Conservation (phyloP, 92 coral and sea anemone species). For the Montipora capitata region DNA sequence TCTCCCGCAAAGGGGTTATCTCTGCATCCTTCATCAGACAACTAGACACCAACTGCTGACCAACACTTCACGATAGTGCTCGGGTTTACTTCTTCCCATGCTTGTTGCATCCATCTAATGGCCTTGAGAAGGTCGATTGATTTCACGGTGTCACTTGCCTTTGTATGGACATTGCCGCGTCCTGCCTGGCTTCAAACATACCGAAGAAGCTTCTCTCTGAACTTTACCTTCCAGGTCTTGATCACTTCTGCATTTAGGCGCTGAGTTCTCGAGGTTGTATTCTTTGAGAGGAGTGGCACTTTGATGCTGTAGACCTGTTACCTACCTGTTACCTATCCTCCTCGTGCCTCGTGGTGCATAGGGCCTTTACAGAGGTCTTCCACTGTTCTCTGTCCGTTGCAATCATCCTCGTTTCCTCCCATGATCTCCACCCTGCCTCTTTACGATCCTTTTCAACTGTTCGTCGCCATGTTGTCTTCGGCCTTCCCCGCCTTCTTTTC, state of each 20-base stretch:
- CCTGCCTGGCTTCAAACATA: slow-evolving; percentile 16
- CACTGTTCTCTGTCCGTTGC: too few relatives aligned
- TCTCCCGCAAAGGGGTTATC: slow-evolving; percentile 1
- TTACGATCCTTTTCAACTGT: too few relatives aligned
- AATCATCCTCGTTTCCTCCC: too few relatives aligned
- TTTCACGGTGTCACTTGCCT: slow-evolving; percentile 4
- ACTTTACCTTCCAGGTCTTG: slow-evolving; percentile 5
- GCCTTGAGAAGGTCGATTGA: slow-evolving; percentile 7
- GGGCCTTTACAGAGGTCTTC: too few relatives aligned
- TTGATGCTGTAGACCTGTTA: too few relatives aligned
- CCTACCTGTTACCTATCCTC: too few relatives aligned
- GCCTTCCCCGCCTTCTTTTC: too few relatives aligned
- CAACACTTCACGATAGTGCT: not conserved
- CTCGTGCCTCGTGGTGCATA: too few relatives aligned
- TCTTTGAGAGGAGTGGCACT: too few relatives aligned
- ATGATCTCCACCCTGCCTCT: too few relatives aligned
- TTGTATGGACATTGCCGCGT: not conserved
- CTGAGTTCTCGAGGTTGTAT: too few relatives aligned
- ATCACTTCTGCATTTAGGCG: not conserved
- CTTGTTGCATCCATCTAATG: not conserved
- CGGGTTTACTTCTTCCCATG: not conserved
- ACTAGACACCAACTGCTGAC: not conserved
- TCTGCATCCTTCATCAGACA: not conserved
- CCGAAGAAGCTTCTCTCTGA: not conserved
- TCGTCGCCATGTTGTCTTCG: too few relatives aligned